Base-by-base conservation (phyloP, 2,888 invertebrate genomes). In the Endomychus coccineus region DNA sequence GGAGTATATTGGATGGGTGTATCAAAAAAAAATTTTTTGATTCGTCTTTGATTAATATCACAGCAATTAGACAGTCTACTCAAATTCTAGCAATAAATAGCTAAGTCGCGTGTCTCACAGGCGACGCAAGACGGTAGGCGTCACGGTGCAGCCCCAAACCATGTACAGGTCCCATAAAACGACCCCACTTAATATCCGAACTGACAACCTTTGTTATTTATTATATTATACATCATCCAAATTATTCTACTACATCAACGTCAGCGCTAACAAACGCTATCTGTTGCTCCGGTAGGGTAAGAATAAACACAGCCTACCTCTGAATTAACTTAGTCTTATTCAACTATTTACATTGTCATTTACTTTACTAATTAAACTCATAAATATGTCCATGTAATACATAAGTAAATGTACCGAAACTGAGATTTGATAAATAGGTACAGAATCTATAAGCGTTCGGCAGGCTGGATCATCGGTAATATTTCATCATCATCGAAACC, bases 131-230 rank as follows among this genome's bases (percentile, higher is more conserved):
- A 19, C n/a, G n/a, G 21, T 7, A 19, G n/a, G 6, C n/a, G 21
- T 19, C 21, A 7, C n/a, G 21, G 6, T 7, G 21, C 21, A 19
- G 21, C 21, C 21, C 21, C n/a, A 19, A 19, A 39, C 37, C 40
- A 44, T 44, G 40, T 40, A 42, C 44, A 44, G 38, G 42, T 42
- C 37, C 44, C 35, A 40, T 33, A 40, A 35, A 40, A 34, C 49
- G 40, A 48, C 45, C 43, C 48, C 51, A 51, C 43, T 53, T 53
- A 54, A 53, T 54, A 54, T 54, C 51, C 48, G 49, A 54, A 54
- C 51, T 54, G 52, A 54, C 54, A 54, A 52, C 50, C 51, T 50
- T 55, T 54, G 51, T 54, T 53, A 56, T 56, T 54, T 55, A 55
- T 55, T 55, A 52, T 51, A 54, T 54, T 52, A 56, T 56, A 55